Evolutionary conservation across 2,888 invertebrate species (phyloP).

Genomic region (Noctua pronuba): DNA sequence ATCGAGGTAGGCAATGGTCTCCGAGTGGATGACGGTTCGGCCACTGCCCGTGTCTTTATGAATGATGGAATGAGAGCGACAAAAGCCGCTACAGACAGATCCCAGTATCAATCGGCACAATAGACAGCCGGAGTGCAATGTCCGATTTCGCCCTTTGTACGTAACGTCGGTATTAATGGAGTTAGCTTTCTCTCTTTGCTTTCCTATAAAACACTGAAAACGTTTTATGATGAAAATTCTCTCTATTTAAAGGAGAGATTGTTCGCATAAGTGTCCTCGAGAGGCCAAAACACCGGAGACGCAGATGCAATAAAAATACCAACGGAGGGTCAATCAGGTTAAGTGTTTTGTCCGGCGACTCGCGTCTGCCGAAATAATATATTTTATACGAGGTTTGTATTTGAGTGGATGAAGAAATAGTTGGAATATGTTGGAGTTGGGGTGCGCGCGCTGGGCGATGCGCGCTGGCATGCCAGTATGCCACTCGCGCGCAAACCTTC

Average conservation of each 20-base stretch:
- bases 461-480: constrained; percentile 62
- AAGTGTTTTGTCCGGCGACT: constrained; percentile 83
- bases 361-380: constrained; percentile 78
- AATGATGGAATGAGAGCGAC: constrained; percentile 56
- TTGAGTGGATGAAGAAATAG: constrained; percentile 79
- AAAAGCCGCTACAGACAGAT: constrained; percentile 53
- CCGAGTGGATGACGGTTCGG: constrained; percentile 25
- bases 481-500: constrained; percentile 48
- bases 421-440: constrained; percentile 72
- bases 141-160: constrained; percentile 62
- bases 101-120: constrained; percentile 55
- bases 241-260: constrained; percentile 70
- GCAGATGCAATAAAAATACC: constrained; percentile 86
- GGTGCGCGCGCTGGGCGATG: constrained; percentile 38
- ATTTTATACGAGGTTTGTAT: constrained; percentile 82
- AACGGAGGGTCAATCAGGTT: constrained; percentile 85
- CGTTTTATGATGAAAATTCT: constrained; percentile 71
- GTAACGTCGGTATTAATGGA: constrained; percentile 62
- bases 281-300: constrained; percentile 73
- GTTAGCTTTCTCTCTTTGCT: constrained; percentile 63
- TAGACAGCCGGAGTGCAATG: constrained; percentile 59
- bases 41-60: constrained; percentile 39
- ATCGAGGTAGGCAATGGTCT: constrained; percentile 35
- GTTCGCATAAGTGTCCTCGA: constrained; percentile 73
- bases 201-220: constrained; percentile 66